phyloP scores from a whole-genome alignment of 1,140 invertebrate genomes.

The Drosophila willistoni region DNA sequence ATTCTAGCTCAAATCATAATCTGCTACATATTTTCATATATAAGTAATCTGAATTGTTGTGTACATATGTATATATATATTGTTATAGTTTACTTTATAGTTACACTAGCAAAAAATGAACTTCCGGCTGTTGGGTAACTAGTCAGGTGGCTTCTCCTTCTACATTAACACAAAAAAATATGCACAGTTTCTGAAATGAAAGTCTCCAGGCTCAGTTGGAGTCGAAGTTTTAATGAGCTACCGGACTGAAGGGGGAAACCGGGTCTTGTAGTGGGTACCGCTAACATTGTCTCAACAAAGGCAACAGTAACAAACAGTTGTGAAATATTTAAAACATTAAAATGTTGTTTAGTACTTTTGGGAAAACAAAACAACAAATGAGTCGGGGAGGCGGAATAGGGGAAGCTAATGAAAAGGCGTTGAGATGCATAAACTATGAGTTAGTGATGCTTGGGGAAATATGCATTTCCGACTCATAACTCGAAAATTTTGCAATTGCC shows the following conservation, averaged over 20 bases:
- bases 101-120: slow-evolving; percentile 7
- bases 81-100: neutral
- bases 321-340: slow-evolving; percentile 74
- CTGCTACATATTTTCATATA: no score
- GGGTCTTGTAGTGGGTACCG: neutral
- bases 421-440: slow-evolving; percentile 63
- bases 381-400: neutral
- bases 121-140: neutral
- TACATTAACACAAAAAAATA: slow-evolving; percentile 11
- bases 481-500: slow-evolving; percentile 61
- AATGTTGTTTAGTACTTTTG: slow-evolving; percentile 67
- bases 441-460: slow-evolving; percentile 72
- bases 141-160: neutral
- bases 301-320: slow-evolving; percentile 17
- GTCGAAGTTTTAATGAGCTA: slow-evolving; percentile 70
- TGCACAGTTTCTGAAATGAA: slow-evolving; percentile 30
- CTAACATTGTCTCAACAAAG: neutral
- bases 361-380: slow-evolving; percentile 9
- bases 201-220: slow-evolving; percentile 38
- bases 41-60: no score
- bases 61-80: neutral
- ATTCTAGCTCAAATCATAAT: no score
- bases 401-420: slow-evolving; percentile 69
- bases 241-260: slow-evolving; percentile 26
- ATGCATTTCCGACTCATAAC: slow-evolving; percentile 48